These are phyloP conservation scores for Galeopsomyia nigrocyanea DNA, from an alignment of 2,888 invertebrate genomes.

Conservation along the genomic window DNA sequence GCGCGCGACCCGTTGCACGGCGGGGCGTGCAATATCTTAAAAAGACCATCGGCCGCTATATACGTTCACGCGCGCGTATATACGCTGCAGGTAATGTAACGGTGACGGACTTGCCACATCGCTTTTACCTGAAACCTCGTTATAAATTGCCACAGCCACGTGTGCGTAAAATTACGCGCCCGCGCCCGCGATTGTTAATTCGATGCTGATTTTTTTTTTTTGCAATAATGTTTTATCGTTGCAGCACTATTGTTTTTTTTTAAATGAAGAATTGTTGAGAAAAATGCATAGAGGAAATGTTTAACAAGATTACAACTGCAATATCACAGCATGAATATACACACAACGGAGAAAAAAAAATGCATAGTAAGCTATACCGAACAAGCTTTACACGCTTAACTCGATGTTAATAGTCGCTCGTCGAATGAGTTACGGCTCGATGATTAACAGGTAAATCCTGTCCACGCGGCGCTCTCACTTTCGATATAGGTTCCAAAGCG, in stretches of 20 bases:
- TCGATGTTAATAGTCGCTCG: background rate
- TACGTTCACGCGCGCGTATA: too few relatives aligned
- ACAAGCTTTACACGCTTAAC: background rate
- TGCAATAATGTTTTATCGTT: too few relatives aligned
- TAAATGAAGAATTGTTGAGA: background rate
- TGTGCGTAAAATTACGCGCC: too few relatives aligned
- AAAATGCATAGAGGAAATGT: background rate
- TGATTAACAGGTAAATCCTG: constrained; percentile 14
- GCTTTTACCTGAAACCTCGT: background rate
- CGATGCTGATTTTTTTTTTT: too few relatives aligned
- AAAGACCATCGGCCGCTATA: background rate
- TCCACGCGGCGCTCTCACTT: constrained; percentile 15
- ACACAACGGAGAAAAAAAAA: background rate
- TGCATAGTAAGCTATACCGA: background rate
- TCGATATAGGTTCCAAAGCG: constrained; percentile 8
- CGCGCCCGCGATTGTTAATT: too few relatives aligned
- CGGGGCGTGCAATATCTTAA: constrained; percentile 9
- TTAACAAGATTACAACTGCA: background rate
- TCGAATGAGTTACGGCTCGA: background rate
- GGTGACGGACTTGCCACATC: background rate
- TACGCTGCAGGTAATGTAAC: too few relatives aligned
- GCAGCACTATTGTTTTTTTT: too few relatives aligned
- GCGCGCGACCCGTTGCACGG: constrained; percentile 1
- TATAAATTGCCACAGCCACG: too few relatives aligned
- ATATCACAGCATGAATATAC: too few relatives aligned